Conservation (phyloP, 2,113 vertebrate genomes). For the Lycocorax pyrrhopterus region DNA sequence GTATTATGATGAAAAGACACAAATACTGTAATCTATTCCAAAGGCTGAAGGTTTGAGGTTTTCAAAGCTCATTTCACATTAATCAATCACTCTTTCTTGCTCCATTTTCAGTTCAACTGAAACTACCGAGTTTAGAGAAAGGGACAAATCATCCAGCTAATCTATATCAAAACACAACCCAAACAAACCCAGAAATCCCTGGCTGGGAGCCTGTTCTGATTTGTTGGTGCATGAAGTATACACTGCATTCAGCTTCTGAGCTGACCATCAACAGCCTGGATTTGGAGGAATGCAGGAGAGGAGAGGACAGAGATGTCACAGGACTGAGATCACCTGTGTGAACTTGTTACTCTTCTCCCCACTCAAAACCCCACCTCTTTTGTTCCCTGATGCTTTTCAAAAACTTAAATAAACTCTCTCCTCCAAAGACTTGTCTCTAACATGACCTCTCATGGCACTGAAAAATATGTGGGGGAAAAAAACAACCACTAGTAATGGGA, state of each 20-base stretch:
- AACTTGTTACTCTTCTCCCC: not conserved
- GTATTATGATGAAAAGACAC: not conserved
- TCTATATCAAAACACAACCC: not conserved
- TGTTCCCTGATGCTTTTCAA: not conserved
- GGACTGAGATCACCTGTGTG: not conserved
- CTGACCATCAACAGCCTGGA: not conserved
- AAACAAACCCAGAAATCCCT: not conserved
- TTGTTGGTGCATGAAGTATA: not conserved
- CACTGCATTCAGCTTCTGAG: not conserved
- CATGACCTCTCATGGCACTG: not conserved
- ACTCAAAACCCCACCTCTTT: not conserved
- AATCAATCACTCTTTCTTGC: not conserved
- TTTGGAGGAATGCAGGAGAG: not conserved
- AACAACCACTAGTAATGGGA: not conserved
- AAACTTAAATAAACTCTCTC: not conserved
- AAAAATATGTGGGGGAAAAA: not conserved
- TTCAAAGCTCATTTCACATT: not conserved
- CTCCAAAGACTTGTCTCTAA: not conserved
- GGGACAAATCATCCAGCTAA: not conserved
- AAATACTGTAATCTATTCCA: not conserved
- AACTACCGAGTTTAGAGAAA: not conserved
- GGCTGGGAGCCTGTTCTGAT: not conserved
- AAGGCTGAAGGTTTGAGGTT: not conserved
- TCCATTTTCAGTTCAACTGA: not conserved
- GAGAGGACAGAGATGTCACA: not conserved